Evolutionary conservation across 1,140 invertebrate species (phyloP).

Genomic region (Drosophila saltans): DNA sequence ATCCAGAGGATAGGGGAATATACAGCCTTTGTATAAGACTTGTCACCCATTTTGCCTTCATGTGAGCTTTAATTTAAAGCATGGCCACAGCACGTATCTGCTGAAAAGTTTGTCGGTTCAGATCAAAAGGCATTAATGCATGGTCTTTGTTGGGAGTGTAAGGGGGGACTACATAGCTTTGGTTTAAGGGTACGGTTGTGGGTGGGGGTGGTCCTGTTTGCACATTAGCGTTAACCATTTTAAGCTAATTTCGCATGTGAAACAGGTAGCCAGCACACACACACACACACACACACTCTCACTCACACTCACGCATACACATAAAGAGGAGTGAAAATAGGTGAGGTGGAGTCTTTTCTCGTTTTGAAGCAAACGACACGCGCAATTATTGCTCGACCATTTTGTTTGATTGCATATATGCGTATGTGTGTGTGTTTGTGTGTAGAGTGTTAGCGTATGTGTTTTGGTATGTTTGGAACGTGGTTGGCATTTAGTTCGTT

Average conservation of each 20-base stretch:
- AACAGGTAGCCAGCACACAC: conserved; percentile 64
- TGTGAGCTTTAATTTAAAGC: conserved; percentile 42
- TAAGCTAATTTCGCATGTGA: conserved; percentile 75
- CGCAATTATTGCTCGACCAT: conserved; percentile 78
- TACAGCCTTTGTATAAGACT: conserved; percentile 7
- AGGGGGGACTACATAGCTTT: conserved; percentile 2
- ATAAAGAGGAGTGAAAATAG: neutral
- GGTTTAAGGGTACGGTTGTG: neutral
- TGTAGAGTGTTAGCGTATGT: conserved; percentile 18
- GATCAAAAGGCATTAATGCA: conserved; percentile 73
- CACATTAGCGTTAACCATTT: conserved; percentile 72
- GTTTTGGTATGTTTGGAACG: conserved; percentile 41
- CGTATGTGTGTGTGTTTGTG: conserved; percentile 17
- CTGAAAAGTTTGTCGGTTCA: conserved; percentile 48
- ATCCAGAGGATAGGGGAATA: neutral
- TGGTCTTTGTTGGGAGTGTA: conserved; percentile 1
- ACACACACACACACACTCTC: conserved; percentile 19
- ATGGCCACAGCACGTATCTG: conserved; percentile 43
- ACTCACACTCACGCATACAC: conserved; percentile 5
- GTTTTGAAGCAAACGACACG: conserved; percentile 72
- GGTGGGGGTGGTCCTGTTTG: conserved; percentile 32
- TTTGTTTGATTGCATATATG: conserved; percentile 59
- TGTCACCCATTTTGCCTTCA: neutral
- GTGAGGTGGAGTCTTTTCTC: conserved; percentile 50
- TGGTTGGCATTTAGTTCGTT: conserved; percentile 71